These are phyloP conservation scores for Neofelis nebulosa DNA, from an alignment of 2,113 vertebrate genomes.

Conservation along the genomic window DNA sequence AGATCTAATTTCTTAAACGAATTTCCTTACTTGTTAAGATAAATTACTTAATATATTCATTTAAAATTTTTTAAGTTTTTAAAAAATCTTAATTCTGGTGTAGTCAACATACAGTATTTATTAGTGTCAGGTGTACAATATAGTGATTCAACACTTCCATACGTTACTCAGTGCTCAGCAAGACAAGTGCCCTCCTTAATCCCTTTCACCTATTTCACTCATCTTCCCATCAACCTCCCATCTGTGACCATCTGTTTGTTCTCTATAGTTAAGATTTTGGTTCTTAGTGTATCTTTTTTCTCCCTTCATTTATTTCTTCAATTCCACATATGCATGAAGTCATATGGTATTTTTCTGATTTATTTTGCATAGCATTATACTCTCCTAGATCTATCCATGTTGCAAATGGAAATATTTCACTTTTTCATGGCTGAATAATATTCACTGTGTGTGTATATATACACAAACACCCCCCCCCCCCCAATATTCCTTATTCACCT, in stretches of 20 bases:
- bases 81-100: background rate
- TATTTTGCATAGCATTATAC: background rate
- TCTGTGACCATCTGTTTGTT: background rate
- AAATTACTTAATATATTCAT: background rate
- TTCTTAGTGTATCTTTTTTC: background rate
- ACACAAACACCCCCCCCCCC: background rate
- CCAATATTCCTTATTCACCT: background rate
- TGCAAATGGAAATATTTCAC: background rate
- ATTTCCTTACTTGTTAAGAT: background rate
- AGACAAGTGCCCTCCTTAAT: background rate
- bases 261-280: background rate
- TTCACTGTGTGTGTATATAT: background rate
- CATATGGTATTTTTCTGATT: background rate
- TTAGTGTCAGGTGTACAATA: background rate
- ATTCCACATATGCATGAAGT: background rate
- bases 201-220: background rate
- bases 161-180: background rate
- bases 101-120: background rate
- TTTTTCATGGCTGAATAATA: background rate
- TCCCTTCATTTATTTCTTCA: background rate
- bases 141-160: background rate
- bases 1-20: background rate
- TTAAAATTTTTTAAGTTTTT: background rate
- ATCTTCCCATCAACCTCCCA: background rate
- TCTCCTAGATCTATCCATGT: background rate